These are phyloP conservation scores for Dendrolimus kikuchii DNA, from an alignment of 1,140 invertebrate genomes.

Conservation along the genomic window DNA sequence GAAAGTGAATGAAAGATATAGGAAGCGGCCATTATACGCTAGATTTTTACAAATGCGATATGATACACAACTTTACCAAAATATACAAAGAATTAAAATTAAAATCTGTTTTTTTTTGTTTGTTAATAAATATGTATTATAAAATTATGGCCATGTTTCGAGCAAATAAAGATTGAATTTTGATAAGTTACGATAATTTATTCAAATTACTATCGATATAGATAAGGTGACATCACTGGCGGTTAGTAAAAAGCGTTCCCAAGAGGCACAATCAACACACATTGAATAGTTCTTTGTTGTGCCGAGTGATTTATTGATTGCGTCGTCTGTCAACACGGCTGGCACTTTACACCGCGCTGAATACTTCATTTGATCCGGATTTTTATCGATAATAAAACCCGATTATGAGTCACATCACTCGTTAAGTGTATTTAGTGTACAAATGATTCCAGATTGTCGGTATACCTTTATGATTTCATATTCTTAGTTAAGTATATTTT, in stretches of 20 bases:
- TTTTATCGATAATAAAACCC: constrained; percentile 66
- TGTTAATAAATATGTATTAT: too few species aligned
- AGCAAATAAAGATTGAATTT: not conserved
- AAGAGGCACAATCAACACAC: constrained; percentile 69
- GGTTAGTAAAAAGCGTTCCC: constrained; percentile 56
- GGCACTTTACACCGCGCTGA: constrained; percentile 55
- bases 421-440: constrained; percentile 66
- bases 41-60: too few species aligned
- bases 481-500: too few species aligned
- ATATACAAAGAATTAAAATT: too few species aligned
- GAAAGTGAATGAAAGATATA: too few species aligned
- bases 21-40: too few species aligned
- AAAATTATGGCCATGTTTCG: not conserved
- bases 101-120: too few species aligned
- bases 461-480: constrained; percentile 24
- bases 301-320: constrained; percentile 68
- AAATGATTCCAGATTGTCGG: constrained; percentile 46
- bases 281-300: constrained; percentile 65
- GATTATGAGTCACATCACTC: constrained; percentile 63
- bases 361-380: constrained; percentile 71
- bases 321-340: constrained; percentile 66
- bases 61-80: too few species aligned
- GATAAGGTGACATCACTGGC: constrained; percentile 33
- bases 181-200: not conserved
- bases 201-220: constrained; percentile 25